Percentiles rank a stretch among this genome's conserved stretches.
phyloP scores from a whole-genome alignment of 2,113 vertebrate genomes.

The Takifugu bimaculatus region DNA sequence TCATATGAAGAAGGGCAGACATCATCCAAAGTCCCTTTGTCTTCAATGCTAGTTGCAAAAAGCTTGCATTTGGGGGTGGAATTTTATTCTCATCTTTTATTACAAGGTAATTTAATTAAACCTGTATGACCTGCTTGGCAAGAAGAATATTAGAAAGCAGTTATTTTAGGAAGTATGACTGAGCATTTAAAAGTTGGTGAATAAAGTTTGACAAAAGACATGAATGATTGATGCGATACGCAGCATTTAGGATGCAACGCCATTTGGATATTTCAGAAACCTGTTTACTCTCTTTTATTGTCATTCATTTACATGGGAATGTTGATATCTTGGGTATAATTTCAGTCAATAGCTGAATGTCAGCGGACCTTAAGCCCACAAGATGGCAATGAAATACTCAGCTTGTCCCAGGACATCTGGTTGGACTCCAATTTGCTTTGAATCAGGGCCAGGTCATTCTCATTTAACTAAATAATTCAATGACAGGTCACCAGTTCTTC shows the following conservation, averaged over 20 bases:
- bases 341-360: conserved; percentile 15
- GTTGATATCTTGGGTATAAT: conserved; percentile 5
- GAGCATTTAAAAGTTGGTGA: conserved; percentile 34
- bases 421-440: conserved; percentile 18
- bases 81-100: conserved; percentile 24
- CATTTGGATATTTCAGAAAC: background rate
- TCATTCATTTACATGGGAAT: background rate
- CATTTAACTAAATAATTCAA: conserved; percentile 16
- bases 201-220: conserved; percentile 18
- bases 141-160: conserved; percentile 21
- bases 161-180: conserved; percentile 39
- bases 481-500: conserved; percentile 18
- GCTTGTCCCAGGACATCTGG: conserved; percentile 43
- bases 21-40: conserved; percentile 7
- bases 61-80: conserved; percentile 14
- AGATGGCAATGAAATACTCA: conserved; percentile 52
- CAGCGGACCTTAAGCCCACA: conserved; percentile 28
- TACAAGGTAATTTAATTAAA: conserved; percentile 31
- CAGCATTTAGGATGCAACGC: background rate
- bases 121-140: conserved; percentile 40
- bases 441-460: conserved; percentile 20
- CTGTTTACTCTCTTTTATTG: background rate
- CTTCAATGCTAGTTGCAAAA: conserved; percentile 3
- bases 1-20: background rate
- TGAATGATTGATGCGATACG: conserved; percentile 8